Conservation (phyloP, 2,888 invertebrate species). For the Nephrocerus scutellatus region DNA sequence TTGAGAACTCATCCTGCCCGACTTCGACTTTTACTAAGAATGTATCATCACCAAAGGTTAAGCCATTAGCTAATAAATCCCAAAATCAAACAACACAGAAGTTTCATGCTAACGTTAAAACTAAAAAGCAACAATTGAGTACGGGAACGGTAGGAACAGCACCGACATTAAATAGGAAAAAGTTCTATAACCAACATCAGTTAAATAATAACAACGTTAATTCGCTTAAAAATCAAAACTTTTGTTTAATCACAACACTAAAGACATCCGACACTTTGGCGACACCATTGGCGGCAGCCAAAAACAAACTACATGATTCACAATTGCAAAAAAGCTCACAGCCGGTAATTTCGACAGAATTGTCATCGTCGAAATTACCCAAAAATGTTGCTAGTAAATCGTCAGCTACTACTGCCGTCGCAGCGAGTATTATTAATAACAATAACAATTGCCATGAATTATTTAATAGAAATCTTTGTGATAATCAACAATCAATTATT, state of each 20-base stretch:
- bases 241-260: conserved; percentile 15
- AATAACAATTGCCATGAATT: conserved; percentile 16
- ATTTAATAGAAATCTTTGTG: conserved; percentile 12
- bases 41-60: too few species aligned
- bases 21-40: too few species aligned
- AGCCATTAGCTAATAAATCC: too few species aligned
- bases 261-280: too few species aligned
- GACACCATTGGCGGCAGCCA: too few species aligned
- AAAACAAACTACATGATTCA: conserved; percentile 7
- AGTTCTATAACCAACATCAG: too few species aligned
- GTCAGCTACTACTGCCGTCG: background rate
- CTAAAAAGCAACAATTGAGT: too few species aligned
- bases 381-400: background rate
- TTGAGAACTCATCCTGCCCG: too few species aligned
- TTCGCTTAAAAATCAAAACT: conserved; percentile 17
- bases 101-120: too few species aligned
- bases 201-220: conserved; percentile 8
- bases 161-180: too few species aligned
- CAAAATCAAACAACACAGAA: too few species aligned
- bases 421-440: conserved; percentile 15
- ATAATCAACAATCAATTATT: conserved; percentile 15
- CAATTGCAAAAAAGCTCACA: background rate
- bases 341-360: background rate
- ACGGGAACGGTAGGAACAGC: too few species aligned
- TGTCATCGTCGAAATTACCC: background rate